These are phyloP conservation scores for Biston stratarius DNA, from an alignment of 2,888 invertebrate species.

Conservation along the genomic window DNA sequence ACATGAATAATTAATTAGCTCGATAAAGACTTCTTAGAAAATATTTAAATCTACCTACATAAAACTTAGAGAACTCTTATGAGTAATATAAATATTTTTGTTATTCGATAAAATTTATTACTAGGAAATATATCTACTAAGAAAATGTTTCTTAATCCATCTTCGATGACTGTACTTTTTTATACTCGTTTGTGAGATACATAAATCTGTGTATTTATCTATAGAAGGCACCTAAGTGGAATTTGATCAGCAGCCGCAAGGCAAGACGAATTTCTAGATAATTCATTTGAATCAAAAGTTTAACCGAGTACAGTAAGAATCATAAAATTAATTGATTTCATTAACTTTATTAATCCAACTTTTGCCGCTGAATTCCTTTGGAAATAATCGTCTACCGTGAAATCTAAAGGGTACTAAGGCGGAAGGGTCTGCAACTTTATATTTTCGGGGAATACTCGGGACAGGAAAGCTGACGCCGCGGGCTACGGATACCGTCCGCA, in stretches of 20 bases:
- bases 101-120: not conserved
- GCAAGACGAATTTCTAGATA: conserved; percentile 12
- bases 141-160: not conserved
- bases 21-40: not conserved
- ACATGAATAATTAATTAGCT: not conserved
- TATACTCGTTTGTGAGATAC: no score
- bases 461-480: conserved; percentile 23
- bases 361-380: conserved; percentile 34
- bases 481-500: conserved; percentile 5
- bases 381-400: conserved; percentile 30
- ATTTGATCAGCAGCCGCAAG: not conserved
- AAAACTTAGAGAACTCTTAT: not conserved
- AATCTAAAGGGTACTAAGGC: conserved; percentile 27
- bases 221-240: not conserved
- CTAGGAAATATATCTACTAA: not conserved
- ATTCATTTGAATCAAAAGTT: conserved; percentile 29
- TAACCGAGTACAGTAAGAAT: conserved; percentile 29
- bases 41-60: not conserved
- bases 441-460: conserved; percentile 15
- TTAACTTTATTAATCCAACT: conserved; percentile 39
- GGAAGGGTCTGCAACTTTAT: conserved; percentile 33
- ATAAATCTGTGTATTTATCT: no score
- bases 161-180: not conserved
- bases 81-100: not conserved
- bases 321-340: conserved; percentile 33